Percentiles rank a stretch among this genome's conserved stretches.
Evolutionary conservation across 2,113 vertebrate genomes (phyloP).

Genomic region (Globicephala melas): DNA sequence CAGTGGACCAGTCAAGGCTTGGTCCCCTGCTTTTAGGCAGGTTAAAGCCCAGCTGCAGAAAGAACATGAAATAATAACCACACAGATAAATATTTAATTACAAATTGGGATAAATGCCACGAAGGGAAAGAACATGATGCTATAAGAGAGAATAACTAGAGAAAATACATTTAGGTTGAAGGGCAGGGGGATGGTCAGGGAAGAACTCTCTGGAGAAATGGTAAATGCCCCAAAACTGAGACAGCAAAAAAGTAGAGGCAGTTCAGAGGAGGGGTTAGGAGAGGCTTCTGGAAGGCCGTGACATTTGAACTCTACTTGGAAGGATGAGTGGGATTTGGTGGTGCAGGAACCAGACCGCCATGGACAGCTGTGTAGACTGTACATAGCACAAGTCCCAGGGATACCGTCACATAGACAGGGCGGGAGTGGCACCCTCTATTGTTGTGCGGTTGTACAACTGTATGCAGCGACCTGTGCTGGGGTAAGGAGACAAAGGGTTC

Average conservation of each 20-base stretch:
- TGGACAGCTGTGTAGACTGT: not conserved
- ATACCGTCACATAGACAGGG: not conserved
- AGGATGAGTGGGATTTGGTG: not conserved
- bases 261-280: not conserved
- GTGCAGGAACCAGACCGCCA: not conserved
- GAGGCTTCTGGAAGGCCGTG: not conserved
- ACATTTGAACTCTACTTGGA: not conserved
- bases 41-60: constrained; percentile 39
- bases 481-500: not conserved
- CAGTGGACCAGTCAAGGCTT: not conserved
- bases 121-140: constrained; percentile 43
- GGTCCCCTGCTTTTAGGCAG: not conserved
- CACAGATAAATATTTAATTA: constrained; percentile 68
- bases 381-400: not conserved
- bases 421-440: not conserved
- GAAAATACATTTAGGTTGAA: not conserved
- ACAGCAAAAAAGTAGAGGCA: not conserved
- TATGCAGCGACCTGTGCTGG: not conserved
- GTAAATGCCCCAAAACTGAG: not conserved
- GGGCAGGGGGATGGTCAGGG: not conserved
- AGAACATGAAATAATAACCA: constrained; percentile 71
- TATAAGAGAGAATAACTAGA: constrained; percentile 33
- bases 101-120: constrained; percentile 55
- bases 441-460: fast-evolving
- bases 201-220: not conserved